Base-by-base conservation (phyloP, 2,797 vertebrate genomes). In the Coendou prehensilis region DNA sequence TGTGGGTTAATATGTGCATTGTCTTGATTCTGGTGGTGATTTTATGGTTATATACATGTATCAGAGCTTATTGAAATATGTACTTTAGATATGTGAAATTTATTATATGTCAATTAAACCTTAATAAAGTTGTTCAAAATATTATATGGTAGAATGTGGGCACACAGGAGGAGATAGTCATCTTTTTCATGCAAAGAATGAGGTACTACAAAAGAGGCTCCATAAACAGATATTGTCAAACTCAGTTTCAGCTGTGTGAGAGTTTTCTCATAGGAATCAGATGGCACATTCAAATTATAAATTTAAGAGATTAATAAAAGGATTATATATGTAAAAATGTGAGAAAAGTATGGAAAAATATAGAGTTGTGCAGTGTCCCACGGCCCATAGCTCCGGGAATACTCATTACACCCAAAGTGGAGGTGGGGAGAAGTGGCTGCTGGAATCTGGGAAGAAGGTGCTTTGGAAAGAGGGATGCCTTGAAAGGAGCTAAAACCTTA, bases 71-170 rank as follows among this genome's bases (percentile, higher is more conserved):
- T 33, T 83, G 82, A 89, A 71, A 93, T 64, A 13, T 89, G 5
- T 30, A 84, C 9, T 56, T 80, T 71, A 86, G 63, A 6, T 52
- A 54, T 20, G 6, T 63, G 11, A 64, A 73, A 14, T 45, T 73
- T 83, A 85, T 22, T 84, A 7, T 23, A 56, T 45, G 2, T 30
- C 61, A 86, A 28, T 50, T n/a, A 64, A 56, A 82, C 28, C 23
- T 82, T 57, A 63, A 20, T 33, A 94, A 84, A n/a, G 13, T 33
- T 83, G 18, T 79, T 57, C 67, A 94, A 94, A 85, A 54, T 79
- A 73, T 71, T 54, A 64, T 9, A 89, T 13, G 3, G 1, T 57
- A 73, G 8, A 93, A 67, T 61, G 3, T 80, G 9, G 8, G 69
- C 4, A 33, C 23, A 81, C 13, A 52, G 56, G 33, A 93, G 47